Evolutionary conservation across 2,797 vertebrate species (phyloP).

Genomic region (Chrysocyon brachyurus): DNA sequence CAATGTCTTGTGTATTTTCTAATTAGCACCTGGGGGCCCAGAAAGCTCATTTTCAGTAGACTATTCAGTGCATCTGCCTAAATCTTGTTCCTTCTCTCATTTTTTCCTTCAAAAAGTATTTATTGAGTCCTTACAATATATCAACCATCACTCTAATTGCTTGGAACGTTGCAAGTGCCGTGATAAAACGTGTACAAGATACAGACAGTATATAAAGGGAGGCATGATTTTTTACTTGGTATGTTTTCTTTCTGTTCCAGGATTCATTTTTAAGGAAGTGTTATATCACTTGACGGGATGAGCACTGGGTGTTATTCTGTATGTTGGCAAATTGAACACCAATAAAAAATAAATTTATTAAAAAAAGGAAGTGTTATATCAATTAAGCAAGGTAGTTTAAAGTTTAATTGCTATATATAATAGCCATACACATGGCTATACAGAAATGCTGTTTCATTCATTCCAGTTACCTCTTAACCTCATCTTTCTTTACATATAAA

Average conservation of each 20-base stretch:
- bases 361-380: not conserved
- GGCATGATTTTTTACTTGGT: not conserved
- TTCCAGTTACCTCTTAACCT: not conserved
- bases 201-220: not conserved
- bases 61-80: not conserved
- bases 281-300: not conserved
- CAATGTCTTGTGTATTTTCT: not conserved
- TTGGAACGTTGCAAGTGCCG: not conserved
- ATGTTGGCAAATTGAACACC: too few species aligned
- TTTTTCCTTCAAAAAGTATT: not conserved
- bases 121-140: not conserved
- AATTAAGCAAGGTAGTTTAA: not conserved
- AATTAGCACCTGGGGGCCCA: not conserved
- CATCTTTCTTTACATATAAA: conserved; percentile 6
- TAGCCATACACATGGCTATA: not conserved
- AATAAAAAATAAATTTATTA: too few species aligned
- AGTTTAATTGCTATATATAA: not conserved
- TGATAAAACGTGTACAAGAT: not conserved
- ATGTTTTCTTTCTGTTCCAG: not conserved
- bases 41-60: not conserved
- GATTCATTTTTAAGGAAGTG: not conserved
- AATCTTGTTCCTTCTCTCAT: not conserved
- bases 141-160: not conserved
- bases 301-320: too few species aligned
- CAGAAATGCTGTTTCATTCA: not conserved